Evolutionary conservation across 2,888 invertebrate species (phyloP).

Genomic region (Vandiemenella viatica): DNA sequence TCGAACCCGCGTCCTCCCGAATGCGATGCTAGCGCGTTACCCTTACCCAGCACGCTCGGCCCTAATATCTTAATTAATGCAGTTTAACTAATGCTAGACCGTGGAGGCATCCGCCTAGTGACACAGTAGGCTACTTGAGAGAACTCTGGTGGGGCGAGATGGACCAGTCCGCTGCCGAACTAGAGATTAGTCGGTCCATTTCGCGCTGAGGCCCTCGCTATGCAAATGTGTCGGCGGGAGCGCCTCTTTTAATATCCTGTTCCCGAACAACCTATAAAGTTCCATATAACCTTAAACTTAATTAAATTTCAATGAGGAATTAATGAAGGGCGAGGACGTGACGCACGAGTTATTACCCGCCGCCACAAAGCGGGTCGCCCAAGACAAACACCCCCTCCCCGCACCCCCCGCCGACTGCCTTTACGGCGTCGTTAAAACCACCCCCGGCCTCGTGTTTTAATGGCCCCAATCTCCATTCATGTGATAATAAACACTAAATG

Average conservation of each 20-base stretch:
- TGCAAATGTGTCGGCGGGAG: background rate
- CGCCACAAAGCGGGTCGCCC: background rate
- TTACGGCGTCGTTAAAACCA: background rate
- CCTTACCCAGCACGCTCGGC: too few species aligned
- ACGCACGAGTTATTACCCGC: constrained; percentile 10
- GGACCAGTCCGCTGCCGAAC: too few species aligned
- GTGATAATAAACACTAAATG: background rate
- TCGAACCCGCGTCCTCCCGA: too few species aligned
- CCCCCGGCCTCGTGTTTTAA: background rate
- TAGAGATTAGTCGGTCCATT: background rate
- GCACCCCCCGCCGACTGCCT: background rate
- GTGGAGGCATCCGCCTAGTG: too few species aligned
- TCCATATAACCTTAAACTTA: constrained; percentile 13
- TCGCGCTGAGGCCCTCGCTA: background rate
- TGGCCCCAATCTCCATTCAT: background rate
- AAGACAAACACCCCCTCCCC: background rate
- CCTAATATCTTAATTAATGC: too few species aligned
- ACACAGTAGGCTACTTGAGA: too few species aligned
- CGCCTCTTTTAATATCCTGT: constrained; percentile 16
- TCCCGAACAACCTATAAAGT: constrained; percentile 10
- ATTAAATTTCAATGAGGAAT: constrained; percentile 18
- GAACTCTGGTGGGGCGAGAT: too few species aligned
- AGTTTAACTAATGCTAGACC: too few species aligned
- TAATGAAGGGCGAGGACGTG: constrained; percentile 13
- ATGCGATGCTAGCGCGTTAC: too few species aligned